Conservation (phyloP, 2,113 vertebrate genomes). For the Toxostoma redivivum region DNA sequence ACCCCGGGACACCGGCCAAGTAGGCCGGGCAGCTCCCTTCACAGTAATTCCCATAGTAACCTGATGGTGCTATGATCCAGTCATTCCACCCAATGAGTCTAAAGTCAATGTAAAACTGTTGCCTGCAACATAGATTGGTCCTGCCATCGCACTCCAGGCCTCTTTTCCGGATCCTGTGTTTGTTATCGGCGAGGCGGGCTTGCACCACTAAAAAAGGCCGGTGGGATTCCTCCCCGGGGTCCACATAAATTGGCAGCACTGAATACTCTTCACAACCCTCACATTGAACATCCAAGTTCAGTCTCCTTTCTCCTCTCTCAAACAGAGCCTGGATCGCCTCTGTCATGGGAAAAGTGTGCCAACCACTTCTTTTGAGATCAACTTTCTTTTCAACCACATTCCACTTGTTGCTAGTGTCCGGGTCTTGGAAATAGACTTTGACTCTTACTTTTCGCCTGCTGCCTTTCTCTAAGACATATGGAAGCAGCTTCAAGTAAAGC, state of each 20-base stretch:
- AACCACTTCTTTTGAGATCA: constrained; percentile 94
- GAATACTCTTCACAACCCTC: constrained; percentile 86
- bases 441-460: constrained; percentile 89
- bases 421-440: constrained; percentile 90
- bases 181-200: constrained; percentile 85
- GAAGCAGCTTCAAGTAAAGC: constrained; percentile 94
- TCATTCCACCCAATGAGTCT: constrained; percentile 98
- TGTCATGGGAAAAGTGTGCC: constrained; percentile 96
- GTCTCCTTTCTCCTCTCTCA: constrained; percentile 84
- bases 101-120: constrained; percentile 99
- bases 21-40: constrained; percentile 98
- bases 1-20: constrained; percentile 95
- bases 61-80: constrained; percentile 98
- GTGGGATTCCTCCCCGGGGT: constrained; percentile 88
- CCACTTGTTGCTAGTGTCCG: constrained; percentile 79
- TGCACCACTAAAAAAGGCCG: constrained; percentile 96
- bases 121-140: constrained; percentile 94
- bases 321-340: constrained; percentile 89
- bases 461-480: constrained; percentile 88
- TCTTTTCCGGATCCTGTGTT: constrained; percentile 96
- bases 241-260: constrained; percentile 88
- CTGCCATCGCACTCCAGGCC: constrained; percentile 96
- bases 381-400: constrained; percentile 91
- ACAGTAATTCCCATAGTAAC: constrained; percentile 99
- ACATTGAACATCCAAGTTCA: constrained; percentile 93